Evolutionary conservation across 2,113 vertebrate species (phyloP), one percentile per base, ranked within the genome.

Genomic region (Nycticorax nycticorax): DNA sequence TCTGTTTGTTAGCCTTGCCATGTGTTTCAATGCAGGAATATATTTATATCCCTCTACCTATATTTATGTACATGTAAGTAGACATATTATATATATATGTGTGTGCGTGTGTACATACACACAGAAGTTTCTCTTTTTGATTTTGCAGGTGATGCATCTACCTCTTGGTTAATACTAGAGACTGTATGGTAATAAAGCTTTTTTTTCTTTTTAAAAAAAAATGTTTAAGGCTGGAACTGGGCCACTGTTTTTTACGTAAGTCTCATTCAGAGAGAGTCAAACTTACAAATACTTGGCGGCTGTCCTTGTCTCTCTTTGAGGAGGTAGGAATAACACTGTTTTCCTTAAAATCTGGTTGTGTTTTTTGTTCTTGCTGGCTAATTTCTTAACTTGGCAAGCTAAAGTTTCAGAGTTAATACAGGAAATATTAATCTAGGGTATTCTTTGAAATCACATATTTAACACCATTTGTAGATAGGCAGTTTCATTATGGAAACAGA

Each of bases 71-170:
- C 13, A 3, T 17, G 2, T 33, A 21, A 72, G 32, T 27, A 57
- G 45, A 28, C 27, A 27, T 64, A 4, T 18, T 18, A n/a, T 35
- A 13, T 23, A 37, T 37, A 18, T 47, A 5, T 48, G 6, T 39
- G 1, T 12, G 1, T 14, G 1, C 22, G 1, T 35, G 24, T 32
- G 3, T 17, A 22, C 6, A 33, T 6, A 57, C 21, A 39, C 10
- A 68, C 0, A 39, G 10, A 48, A 47, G 1, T 32, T 77, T 32
- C 10, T 63, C 7, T 28, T 63, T 26, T 43, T 82, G 32, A 39
- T 82, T 78, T 93, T 75, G 17, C n/a, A 64, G 52, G 28, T 60
- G 5, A 1, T 78, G 15, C 9, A 43, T 10, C n/a, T 55, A 12
- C 15, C 14, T 62, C 13, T 60, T n/a, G 20, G 20, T 64, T 69